phyloP scores from a whole-genome alignment of 2,888 invertebrate genomes.

The Limenitis camilla region DNA sequence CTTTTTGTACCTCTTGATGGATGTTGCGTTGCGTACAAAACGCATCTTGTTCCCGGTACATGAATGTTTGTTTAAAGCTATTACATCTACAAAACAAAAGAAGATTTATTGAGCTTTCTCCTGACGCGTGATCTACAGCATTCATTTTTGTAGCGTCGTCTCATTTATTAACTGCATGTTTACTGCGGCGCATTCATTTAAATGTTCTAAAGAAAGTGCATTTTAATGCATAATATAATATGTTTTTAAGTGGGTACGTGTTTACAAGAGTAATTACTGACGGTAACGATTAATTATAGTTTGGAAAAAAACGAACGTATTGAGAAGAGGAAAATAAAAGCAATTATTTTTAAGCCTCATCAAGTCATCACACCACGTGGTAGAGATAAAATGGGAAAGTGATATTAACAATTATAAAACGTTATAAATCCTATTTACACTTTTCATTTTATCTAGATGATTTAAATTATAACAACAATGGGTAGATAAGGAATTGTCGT shows the following conservation, averaged over 20 bases:
- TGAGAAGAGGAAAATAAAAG: conserved; percentile 1
- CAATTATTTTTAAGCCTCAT: conserved; percentile 7
- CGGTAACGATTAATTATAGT: conserved; percentile 6
- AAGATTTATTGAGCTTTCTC: conserved; percentile 56
- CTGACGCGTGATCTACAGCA: conserved; percentile 48
- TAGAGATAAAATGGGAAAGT: conserved; percentile 18
- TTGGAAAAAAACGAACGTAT: not conserved
- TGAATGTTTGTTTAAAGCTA: conserved; percentile 36
- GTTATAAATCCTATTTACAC: conserved; percentile 27
- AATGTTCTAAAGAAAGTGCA: conserved; percentile 50
- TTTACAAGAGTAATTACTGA: conserved; percentile 37
- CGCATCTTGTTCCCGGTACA: conserved; percentile 25
- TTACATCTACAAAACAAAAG: conserved; percentile 53
- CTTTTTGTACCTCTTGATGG: conserved; percentile 16
- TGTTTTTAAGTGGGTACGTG: conserved; percentile 28
- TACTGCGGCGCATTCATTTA: conserved; percentile 20
- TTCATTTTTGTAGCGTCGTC: conserved; percentile 41
- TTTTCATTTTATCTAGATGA: conserved; percentile 32
- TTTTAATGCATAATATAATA: conserved; percentile 37
- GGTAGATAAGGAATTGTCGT: conserved; percentile 40
- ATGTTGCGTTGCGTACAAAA: conserved; percentile 17
- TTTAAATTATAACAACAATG: conserved; percentile 36
- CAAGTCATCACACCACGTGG: conserved; percentile 13
- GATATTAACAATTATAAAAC: conserved; percentile 12
- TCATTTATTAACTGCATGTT: conserved; percentile 42